A percentile compares a stretch with the other conserved stretches of the same genome.
Evolutionary conservation across 1,140 invertebrate genomes (phyloP).

Genomic region (Caenorhabditis latens): DNA sequence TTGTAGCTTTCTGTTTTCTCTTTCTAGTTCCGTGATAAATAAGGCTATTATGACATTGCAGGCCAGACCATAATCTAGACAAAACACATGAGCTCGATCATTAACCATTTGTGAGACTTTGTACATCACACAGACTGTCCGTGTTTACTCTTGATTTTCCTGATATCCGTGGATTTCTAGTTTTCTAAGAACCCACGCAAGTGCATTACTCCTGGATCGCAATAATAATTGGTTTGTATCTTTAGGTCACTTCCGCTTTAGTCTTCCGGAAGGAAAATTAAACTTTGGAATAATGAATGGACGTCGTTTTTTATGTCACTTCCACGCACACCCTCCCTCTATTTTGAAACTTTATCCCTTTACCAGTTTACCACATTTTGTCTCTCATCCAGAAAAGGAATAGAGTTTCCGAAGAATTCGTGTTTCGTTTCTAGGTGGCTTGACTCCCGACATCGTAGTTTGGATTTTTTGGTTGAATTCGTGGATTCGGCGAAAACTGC

Average conservation of each 20-base stretch:
- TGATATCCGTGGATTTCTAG: too few species aligned
- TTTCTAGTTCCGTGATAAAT: neutral
- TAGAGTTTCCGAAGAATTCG: too few species aligned
- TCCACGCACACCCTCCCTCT: neutral
- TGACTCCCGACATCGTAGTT: neutral
- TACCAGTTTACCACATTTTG: too few species aligned
- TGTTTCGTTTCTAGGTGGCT: too few species aligned
- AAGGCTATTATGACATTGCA: too few species aligned
- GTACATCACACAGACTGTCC: too few species aligned
- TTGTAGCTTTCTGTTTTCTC: neutral
- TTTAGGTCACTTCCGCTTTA: neutral
- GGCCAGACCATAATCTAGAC: too few species aligned
- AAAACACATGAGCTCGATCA: too few species aligned
- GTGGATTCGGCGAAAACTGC: neutral
- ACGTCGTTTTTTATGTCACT: neutral
- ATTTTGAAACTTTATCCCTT: neutral
- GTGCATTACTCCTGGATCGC: neutral
- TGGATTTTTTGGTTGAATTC: neutral
- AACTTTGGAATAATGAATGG: constrained; percentile 14
- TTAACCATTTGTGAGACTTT: too few species aligned
- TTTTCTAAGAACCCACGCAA: neutral
- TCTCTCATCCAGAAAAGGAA: too few species aligned
- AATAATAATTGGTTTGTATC: neutral
- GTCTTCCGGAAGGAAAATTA: neutral
- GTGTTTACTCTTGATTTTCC: too few species aligned